Base-by-base conservation (phyloP, 2,113 vertebrate species). In the Lepisosteus oculatus region DNA sequence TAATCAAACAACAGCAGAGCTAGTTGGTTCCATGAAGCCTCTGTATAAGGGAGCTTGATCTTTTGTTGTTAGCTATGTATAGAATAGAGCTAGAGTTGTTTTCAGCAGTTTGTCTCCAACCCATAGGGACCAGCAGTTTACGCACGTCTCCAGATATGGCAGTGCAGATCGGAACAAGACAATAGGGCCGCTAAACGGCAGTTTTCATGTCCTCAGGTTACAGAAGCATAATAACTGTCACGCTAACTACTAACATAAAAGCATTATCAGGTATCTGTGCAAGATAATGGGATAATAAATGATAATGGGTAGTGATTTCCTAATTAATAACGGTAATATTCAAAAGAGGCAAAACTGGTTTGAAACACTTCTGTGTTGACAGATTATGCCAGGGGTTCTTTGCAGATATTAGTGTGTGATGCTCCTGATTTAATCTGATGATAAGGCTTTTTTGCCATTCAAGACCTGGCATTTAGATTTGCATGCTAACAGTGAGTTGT, bases 391-490 rank as follows among this genome's bases (percentile, higher is more conserved):
- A 42, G 56, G 44, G 67, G 41, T 62, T 56, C 42, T 55, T 9
- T 45, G 45, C 15, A 68, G 56, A 69, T 64, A 63, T 51, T 42
- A 63, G 67, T 65, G n/a, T 51, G 57, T 62, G 43, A 41, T 29
- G 43, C 72, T 68, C 45, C 47, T 69, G 72, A 74, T 74, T 62
- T 69, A 68, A 69, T 69, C 61, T 69, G 45, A 56, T 42, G 62
- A 72, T 72, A 72, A 65, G 70, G 29, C 43, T 3, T 59, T 70
- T 43, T 41, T 59, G 72, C 57, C 9, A 64, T 69, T 74, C 59
- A 69, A 17, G 57, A 69, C 67, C 56, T 74, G 67, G 61, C 67
- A 74, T 69, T 74, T 68, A 13, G 43, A 74, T 74, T 69, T 74
- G 72, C 72, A 74, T 74, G 59, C 67, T 64, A 56, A 64, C 59